Evolutionary conservation across 2,113 vertebrate species (phyloP).

Genomic region (Spheniscus mendiculus): DNA sequence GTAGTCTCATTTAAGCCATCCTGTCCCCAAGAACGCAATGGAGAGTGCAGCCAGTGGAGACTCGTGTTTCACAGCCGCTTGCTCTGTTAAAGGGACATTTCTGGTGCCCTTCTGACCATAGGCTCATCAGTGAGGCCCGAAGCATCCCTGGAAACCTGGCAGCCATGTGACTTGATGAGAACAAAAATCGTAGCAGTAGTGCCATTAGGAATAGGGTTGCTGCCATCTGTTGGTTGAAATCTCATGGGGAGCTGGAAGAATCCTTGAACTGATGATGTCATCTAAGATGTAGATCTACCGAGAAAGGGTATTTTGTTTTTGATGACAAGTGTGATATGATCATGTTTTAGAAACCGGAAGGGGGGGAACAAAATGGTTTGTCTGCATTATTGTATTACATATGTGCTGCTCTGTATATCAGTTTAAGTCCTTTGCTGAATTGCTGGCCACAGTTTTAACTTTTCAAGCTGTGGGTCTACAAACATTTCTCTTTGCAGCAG

Average conservation of each 20-base stretch:
- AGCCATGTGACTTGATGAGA: background rate
- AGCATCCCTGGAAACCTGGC: background rate
- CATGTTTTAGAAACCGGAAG: background rate
- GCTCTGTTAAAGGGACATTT: background rate
- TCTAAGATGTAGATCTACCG: background rate
- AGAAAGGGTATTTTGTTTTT: background rate
- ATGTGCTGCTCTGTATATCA: background rate
- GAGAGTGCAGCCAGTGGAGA: background rate
- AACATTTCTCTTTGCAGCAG: background rate
- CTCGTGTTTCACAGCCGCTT: background rate
- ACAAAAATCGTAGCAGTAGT: background rate
- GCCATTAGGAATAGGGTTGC: slow-evolving; percentile 53
- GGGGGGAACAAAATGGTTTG: background rate
- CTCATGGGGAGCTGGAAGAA: background rate
- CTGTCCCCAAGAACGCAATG: background rate
- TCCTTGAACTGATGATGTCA: background rate
- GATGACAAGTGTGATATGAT: background rate
- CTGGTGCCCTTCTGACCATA: background rate
- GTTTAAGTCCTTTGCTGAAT: background rate
- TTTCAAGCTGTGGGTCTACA: background rate
- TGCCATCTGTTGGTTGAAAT: slow-evolving; percentile 75
- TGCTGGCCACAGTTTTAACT: background rate
- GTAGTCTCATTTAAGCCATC: background rate
- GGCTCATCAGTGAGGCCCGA: background rate
- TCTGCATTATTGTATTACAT: background rate